Conservation (phyloP, 2,888 invertebrate species). For the Endotricha flammealis region DNA sequence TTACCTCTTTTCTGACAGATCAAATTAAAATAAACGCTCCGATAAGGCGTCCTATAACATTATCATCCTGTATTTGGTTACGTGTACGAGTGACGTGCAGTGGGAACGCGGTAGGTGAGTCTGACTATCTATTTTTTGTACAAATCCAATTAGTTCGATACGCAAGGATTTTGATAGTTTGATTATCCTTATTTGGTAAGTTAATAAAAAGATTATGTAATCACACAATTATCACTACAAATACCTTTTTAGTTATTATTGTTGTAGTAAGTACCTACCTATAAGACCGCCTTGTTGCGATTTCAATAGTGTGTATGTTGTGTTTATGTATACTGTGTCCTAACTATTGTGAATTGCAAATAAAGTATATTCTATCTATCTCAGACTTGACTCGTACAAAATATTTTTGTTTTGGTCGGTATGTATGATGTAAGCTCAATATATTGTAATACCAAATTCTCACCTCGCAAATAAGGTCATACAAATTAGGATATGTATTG, state of each 20-base stretch:
- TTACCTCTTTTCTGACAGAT: conserved; percentile 73
- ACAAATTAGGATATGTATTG: background rate
- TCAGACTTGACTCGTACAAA: too few species aligned
- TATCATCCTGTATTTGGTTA: conserved; percentile 74
- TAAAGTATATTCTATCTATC: too few species aligned
- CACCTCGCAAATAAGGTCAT: background rate
- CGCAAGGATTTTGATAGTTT: conserved; percentile 18
- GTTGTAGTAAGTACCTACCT: too few species aligned
- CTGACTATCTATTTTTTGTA: conserved; percentile 37
- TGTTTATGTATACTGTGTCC: too few species aligned
- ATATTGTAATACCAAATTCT: background rate
- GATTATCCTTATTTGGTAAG: conserved; percentile 27
- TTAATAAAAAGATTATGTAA: too few species aligned
- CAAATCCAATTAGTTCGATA: conserved; percentile 22
- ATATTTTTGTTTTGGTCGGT: too few species aligned
- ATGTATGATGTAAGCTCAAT: conserved; percentile 8
- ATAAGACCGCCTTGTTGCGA: too few species aligned
- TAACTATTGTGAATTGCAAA: too few species aligned
- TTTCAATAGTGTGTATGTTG: too few species aligned
- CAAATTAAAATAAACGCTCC: conserved; percentile 77
- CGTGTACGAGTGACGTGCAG: conserved; percentile 65
- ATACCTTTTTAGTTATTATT: too few species aligned
- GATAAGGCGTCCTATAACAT: conserved; percentile 71
- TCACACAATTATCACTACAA: too few species aligned
- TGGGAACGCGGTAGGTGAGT: conserved; percentile 73